Percentiles rank a stretch among this genome's conserved stretches.
These are phyloP conservation scores for Notiomystis cincta DNA, from an alignment of 2,113 vertebrate genomes.

Conservation along the genomic window DNA sequence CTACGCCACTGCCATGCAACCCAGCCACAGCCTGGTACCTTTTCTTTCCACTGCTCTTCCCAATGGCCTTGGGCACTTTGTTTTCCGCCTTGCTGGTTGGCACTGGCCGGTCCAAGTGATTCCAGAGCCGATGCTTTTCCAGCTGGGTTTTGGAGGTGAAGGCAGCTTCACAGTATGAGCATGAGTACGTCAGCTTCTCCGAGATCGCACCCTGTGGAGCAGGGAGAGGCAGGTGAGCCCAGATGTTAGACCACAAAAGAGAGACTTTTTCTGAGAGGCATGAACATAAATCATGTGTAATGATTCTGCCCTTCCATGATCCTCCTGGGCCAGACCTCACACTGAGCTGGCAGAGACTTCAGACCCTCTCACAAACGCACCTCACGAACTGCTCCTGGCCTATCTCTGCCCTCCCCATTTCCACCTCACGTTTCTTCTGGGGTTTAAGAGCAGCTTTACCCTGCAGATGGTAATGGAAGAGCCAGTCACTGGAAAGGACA, in stretches of 20 bases:
- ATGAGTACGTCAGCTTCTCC: slow-evolving; percentile 87
- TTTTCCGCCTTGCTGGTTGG: slow-evolving; percentile 68
- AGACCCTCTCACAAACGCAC: neutral
- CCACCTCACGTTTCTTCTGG: neutral
- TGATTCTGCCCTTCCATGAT: neutral
- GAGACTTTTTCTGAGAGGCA: neutral
- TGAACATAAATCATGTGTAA: rapidly evolving
- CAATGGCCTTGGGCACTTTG: slow-evolving; percentile 75
- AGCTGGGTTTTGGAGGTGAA: slow-evolving; percentile 94
- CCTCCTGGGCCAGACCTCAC: neutral
- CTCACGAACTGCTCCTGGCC: neutral
- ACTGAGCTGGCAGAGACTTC: neutral
- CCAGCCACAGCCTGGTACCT: slow-evolving; percentile 73
- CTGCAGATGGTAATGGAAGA: neutral
- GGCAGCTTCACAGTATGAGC: slow-evolving; percentile 88
- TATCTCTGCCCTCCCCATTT: neutral
- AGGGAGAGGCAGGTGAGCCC: neutral
- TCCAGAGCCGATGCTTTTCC: slow-evolving; percentile 94
- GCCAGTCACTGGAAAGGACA: neutral
- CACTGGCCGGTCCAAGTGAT: slow-evolving; percentile 83
- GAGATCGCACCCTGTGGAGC: slow-evolving; percentile 78
- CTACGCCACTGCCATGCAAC: neutral
- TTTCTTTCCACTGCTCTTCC: slow-evolving; percentile 85
- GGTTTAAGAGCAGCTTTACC: neutral
- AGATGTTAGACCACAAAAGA: neutral